A percentile compares a stretch with the other conserved stretches of the same genome.
Evolutionary conservation across 2,888 invertebrate species (phyloP).

Genomic region (Melanophora roralis): DNA sequence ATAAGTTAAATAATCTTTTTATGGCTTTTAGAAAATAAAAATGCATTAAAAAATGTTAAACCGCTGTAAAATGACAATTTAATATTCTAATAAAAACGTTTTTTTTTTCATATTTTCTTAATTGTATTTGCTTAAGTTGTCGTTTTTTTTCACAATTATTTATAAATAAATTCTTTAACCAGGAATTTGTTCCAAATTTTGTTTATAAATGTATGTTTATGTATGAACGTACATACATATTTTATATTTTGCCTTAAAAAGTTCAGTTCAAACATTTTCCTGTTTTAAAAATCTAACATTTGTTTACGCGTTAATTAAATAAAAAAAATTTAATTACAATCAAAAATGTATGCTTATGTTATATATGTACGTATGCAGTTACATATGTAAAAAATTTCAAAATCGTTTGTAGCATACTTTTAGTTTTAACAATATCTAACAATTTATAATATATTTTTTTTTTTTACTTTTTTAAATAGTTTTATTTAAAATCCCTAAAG

Average conservation of each 20-base stretch:
- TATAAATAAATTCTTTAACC: slow-evolving; percentile 13
- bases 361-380: no score
- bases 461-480: background rate
- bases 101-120: no score
- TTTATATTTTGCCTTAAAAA: slow-evolving; percentile 4
- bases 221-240: background rate
- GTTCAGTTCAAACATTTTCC: slow-evolving; percentile 50
- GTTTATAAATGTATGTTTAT: no score
- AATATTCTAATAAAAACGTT: slow-evolving; percentile 35
- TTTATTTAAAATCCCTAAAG: slow-evolving; percentile 7
- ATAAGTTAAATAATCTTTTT: slow-evolving; percentile 11
- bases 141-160: background rate
- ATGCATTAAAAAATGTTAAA: slow-evolving; percentile 19
- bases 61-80: slow-evolving; percentile 9
- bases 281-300: slow-evolving; percentile 33
- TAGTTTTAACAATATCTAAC: slow-evolving; percentile 12
- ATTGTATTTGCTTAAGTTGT: no score
- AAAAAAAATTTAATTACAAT: background rate
- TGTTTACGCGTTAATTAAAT: slow-evolving; percentile 15
- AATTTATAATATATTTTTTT: background rate
- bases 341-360: slow-evolving; percentile 20
- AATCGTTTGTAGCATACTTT: slow-evolving; percentile 24
- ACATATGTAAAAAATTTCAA: background rate
- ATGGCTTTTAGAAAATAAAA: slow-evolving; percentile 6
- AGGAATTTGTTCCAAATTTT: slow-evolving; percentile 45